Percentiles rank a stretch among this genome's conserved stretches.
Conservation (phyloP, 2,113 vertebrate genomes). For the Aphyosemion australe region DNA sequence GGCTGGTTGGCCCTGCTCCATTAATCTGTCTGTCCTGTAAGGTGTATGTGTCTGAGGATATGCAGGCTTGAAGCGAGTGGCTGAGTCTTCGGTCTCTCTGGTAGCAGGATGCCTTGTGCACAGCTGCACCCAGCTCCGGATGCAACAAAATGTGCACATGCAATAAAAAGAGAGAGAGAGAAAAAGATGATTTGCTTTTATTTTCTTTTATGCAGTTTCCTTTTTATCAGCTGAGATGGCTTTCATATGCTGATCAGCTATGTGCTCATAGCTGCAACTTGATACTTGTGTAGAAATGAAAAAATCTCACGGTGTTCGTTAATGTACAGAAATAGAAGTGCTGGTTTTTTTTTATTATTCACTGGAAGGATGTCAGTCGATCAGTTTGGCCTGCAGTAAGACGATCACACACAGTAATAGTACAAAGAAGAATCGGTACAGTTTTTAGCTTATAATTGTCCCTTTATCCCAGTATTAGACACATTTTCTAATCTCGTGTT, state of each 20-base stretch:
- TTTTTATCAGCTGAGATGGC: slow-evolving; percentile 42
- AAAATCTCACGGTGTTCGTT: slow-evolving; percentile 49
- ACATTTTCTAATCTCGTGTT: neutral
- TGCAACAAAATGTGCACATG: slow-evolving; percentile 63
- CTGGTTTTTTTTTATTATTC: slow-evolving; percentile 46
- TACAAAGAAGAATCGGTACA: neutral
- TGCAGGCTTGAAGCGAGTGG: slow-evolving; percentile 24
- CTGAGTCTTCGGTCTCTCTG: slow-evolving; percentile 46
- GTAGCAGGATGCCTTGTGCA: slow-evolving; percentile 77
- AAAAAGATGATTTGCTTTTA: neutral
- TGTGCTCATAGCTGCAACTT: slow-evolving; percentile 62
- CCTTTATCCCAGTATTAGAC: neutral
- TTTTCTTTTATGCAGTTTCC: slow-evolving; percentile 31
- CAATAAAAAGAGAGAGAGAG: slow-evolving; percentile 10
- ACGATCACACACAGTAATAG: slow-evolving; percentile 14
- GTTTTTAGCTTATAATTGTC: neutral
- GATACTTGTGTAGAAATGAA: slow-evolving; percentile 59
- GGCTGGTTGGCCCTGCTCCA: slow-evolving; percentile 4
- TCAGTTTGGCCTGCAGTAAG: slow-evolving; percentile 12
- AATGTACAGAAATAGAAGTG: slow-evolving; percentile 68
- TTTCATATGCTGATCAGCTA: slow-evolving; percentile 34
- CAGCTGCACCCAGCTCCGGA: slow-evolving; percentile 81
- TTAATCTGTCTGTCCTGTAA: neutral
- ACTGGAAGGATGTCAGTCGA: slow-evolving; percentile 61
- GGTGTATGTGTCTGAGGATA: slow-evolving; percentile 29